A percentile compares a stretch with the other conserved stretches of the same genome.
Conservation (phyloP, 2,888 invertebrate species). For the Pristionchus arcanus region DNA sequence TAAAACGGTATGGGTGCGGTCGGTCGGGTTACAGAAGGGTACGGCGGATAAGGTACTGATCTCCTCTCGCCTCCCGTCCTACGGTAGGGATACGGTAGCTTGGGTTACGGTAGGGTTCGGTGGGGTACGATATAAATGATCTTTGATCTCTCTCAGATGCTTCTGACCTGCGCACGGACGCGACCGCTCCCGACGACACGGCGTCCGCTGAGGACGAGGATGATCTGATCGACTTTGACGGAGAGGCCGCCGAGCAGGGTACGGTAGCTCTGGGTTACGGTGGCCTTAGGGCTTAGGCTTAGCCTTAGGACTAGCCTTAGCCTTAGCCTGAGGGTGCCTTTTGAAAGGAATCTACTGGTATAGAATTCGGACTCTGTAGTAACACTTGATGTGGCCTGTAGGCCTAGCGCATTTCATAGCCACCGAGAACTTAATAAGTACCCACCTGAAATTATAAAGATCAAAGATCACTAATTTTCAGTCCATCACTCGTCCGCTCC, state of each 20-base stretch:
- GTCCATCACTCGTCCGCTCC: not conserved
- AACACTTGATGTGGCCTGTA: too few species aligned
- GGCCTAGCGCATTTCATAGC: too few species aligned
- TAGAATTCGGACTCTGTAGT: not conserved
- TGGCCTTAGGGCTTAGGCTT: not conserved
- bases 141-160: not conserved
- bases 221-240: slow-evolving; percentile 13
- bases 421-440: too few species aligned
- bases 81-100: not conserved
- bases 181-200: not conserved
- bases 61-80: not conserved
- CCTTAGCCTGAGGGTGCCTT: too few species aligned
- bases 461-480: not conserved
- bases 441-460: too few species aligned
- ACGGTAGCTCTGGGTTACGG: not conserved
- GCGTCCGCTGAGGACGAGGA: not conserved
- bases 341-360: too few species aligned
- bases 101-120: not conserved
- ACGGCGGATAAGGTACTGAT: not conserved
- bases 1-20: too few species aligned
- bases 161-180: not conserved
- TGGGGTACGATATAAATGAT: not conserved
- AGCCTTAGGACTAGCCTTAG: not conserved
- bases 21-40: not conserved
- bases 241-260: not conserved